These are phyloP conservation scores for Gasterosteus aculeatus DNA, from an alignment of 2,113 vertebrate species.

Conservation along the genomic window DNA sequence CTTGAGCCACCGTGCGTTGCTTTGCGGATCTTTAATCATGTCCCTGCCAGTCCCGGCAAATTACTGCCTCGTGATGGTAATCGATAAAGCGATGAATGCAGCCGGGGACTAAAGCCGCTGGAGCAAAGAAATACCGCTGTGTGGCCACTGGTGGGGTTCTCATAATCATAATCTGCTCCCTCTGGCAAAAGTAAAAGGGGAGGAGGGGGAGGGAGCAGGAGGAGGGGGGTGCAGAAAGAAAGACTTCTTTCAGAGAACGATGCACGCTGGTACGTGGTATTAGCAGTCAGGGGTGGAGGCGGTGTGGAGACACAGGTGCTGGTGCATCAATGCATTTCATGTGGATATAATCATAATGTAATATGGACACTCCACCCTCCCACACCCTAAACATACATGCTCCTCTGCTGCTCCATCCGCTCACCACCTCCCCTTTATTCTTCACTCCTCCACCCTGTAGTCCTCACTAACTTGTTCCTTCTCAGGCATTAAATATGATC, in stretches of 20 bases:
- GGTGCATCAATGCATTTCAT: slow-evolving; percentile 68
- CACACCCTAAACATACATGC: slow-evolving; percentile 54
- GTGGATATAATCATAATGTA: slow-evolving; percentile 70
- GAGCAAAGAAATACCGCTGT: slow-evolving; percentile 64
- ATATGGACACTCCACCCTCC: slow-evolving; percentile 54
- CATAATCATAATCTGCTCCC: slow-evolving; percentile 55
- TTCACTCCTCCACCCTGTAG: slow-evolving; percentile 35
- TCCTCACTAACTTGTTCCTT: slow-evolving; percentile 57
- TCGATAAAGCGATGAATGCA: slow-evolving; percentile 78
- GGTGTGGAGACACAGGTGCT: slow-evolving; percentile 54
- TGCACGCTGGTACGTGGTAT: slow-evolving; percentile 8
- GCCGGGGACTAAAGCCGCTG: slow-evolving; percentile 64
- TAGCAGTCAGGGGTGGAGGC: slow-evolving; percentile 14
- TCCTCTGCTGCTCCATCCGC: slow-evolving; percentile 52
- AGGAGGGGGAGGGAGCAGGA: background rate
- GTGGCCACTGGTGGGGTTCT: slow-evolving; percentile 58
- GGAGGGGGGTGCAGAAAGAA: slow-evolving; percentile 5
- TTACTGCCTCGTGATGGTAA: slow-evolving; percentile 80
- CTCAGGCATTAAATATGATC: slow-evolving; percentile 73
- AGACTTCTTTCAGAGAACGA: slow-evolving; percentile 44
- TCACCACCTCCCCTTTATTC: slow-evolving; percentile 61
- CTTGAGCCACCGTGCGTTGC: slow-evolving; percentile 64
- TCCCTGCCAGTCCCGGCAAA: slow-evolving; percentile 77
- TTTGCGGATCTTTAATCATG: slow-evolving; percentile 79
- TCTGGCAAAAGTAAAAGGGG: slow-evolving; percentile 19